Evolutionary conservation across 2,888 invertebrate genomes (phyloP).

Genomic region (Hypselothyrea guttata): DNA sequence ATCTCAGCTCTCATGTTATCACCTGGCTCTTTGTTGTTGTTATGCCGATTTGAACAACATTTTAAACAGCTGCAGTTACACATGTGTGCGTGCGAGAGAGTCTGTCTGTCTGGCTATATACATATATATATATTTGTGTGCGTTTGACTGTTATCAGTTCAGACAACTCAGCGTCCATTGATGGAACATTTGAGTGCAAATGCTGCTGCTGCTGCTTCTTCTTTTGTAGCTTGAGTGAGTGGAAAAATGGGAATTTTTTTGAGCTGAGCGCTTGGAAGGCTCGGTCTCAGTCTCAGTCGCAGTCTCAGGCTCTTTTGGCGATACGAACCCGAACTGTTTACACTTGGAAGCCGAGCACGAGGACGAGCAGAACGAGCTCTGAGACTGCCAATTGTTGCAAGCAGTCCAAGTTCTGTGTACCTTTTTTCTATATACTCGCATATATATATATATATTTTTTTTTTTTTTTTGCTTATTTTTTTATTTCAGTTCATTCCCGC

Average conservation of each 20-base stretch:
- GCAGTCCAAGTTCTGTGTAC: slow-evolving; percentile 44
- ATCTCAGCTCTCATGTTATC: slow-evolving; percentile 35
- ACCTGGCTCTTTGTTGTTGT: slow-evolving; percentile 23
- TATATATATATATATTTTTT: neutral
- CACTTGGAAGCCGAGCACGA: slow-evolving; percentile 54
- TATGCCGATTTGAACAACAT: slow-evolving; percentile 43
- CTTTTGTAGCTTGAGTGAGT: slow-evolving; percentile 48
- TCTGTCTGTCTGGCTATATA: slow-evolving; percentile 4
- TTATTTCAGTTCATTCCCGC: slow-evolving; percentile 1
- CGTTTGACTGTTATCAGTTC: slow-evolving; percentile 60
- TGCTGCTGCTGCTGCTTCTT: neutral
- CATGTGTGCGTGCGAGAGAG: slow-evolving; percentile 16
- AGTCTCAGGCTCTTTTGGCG: slow-evolving; percentile 4
- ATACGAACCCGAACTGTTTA: slow-evolving; percentile 57
- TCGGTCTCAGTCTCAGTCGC: slow-evolving; percentile 2
- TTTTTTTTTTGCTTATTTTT: slow-evolving; percentile 24
- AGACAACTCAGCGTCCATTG: slow-evolving; percentile 64
- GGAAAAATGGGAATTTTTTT: slow-evolving; percentile 1
- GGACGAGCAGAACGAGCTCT: slow-evolving; percentile 17
- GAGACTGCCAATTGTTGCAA: slow-evolving; percentile 79
- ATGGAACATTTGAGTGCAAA: slow-evolving; percentile 65
- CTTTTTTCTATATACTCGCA: slow-evolving; percentile 32
- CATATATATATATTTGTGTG: slow-evolving; percentile 13
- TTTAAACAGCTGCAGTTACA: slow-evolving; percentile 50
- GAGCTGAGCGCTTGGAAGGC: slow-evolving; percentile 47